Conservation (phyloP, 2,113 vertebrate genomes). For the Chamaea fasciata region DNA sequence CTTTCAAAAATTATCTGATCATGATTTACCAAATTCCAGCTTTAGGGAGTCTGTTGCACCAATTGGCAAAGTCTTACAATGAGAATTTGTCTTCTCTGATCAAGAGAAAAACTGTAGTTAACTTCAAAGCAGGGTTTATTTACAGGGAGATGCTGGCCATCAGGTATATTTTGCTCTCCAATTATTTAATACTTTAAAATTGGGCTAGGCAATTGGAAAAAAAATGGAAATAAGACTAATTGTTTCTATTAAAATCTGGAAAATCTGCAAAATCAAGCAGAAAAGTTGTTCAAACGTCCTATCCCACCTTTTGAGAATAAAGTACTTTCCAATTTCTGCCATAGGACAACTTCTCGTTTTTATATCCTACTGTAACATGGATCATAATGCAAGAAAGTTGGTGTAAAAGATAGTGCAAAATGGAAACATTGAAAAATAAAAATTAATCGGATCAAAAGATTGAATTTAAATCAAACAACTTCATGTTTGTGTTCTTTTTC, state of each 20-base stretch:
- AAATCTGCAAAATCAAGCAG: not conserved
- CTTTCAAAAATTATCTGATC: not conserved
- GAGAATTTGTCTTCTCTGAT: not conserved
- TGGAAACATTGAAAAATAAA: not conserved
- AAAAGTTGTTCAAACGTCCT: not conserved
- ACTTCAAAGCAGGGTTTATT: not conserved
- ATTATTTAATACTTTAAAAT: not conserved
- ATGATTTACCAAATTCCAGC: not conserved
- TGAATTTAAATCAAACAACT: not conserved
- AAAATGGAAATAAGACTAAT: not conserved
- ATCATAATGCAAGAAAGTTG: not conserved
- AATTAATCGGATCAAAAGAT: not conserved
- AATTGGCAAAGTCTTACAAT: not conserved
- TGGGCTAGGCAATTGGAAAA: not conserved
- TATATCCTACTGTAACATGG: not conserved
- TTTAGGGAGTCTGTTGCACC: not conserved
- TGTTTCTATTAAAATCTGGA: not conserved
- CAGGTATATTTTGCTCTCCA: not conserved
- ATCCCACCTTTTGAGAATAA: not conserved
- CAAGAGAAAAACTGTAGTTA: not conserved
- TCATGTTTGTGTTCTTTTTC: not conserved
- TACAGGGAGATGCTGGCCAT: not conserved
- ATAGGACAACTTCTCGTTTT: not conserved
- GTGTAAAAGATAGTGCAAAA: not conserved
- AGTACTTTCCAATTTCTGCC: not conserved